Evolutionary conservation across 2,113 vertebrate genomes (phyloP).

Genomic region (Percina caprodes): DNA sequence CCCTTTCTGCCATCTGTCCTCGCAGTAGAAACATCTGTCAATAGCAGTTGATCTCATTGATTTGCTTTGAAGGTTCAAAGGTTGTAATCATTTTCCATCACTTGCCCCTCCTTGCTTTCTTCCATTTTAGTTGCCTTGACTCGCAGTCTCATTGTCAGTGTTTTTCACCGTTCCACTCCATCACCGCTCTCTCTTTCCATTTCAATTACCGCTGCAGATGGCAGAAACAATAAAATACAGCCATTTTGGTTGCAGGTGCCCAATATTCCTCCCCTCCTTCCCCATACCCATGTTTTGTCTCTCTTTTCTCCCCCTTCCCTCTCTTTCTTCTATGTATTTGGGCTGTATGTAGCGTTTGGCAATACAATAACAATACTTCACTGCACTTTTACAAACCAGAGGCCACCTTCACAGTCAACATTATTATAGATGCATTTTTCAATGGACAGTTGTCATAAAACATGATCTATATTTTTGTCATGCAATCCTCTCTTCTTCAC

Average conservation of each 20-base stretch:
- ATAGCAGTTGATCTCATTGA: background rate
- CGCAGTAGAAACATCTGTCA: background rate
- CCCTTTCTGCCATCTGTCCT: conserved; percentile 1
- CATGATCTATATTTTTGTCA: background rate
- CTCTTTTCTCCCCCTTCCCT: background rate
- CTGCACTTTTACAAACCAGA: conserved; percentile 17
- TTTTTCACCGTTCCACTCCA: conserved; percentile 24
- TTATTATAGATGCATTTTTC: conserved; percentile 22
- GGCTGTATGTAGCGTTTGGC: conserved; percentile 9
- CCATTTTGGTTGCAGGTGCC: conserved; percentile 43
- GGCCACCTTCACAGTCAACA: conserved; percentile 7
- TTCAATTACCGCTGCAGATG: conserved; percentile 25
- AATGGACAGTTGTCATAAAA: background rate
- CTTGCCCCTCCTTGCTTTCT: background rate
- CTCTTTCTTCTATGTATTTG: background rate
- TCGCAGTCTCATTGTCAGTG: conserved; percentile 27
- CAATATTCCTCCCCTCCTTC: background rate
- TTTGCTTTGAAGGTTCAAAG: conserved; percentile 16
- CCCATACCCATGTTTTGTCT: background rate
- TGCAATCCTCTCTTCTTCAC: background rate
- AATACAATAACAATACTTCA: conserved; percentile 18
- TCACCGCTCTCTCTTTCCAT: conserved; percentile 9
- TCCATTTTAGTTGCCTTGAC: background rate
- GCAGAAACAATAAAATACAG: conserved; percentile 25
- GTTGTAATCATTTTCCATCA: conserved; percentile 2